Percentiles rank a stretch among this genome's conserved stretches.
phyloP scores from a whole-genome alignment of 1,140 invertebrate genomes.

The Drosophila paulistorum region DNA sequence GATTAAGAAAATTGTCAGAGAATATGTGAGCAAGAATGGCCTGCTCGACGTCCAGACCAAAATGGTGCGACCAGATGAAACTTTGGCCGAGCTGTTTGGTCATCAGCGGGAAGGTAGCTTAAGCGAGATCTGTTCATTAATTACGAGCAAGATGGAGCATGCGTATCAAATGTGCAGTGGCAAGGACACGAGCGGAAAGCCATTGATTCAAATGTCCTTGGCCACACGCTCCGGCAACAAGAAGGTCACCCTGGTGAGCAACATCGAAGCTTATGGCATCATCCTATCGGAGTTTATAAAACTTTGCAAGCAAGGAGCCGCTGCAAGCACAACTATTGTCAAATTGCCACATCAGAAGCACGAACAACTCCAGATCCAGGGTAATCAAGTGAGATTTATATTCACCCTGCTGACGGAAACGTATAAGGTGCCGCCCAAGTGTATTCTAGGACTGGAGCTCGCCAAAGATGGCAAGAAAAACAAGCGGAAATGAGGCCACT shows the following conservation, averaged over 20 bases:
- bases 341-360: conserved; percentile 89
- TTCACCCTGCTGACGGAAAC: conserved; percentile 89
- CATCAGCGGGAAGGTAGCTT: conserved; percentile 84
- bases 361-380: conserved; percentile 93
- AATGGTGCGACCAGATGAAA: conserved; percentile 80
- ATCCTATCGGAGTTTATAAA: conserved; percentile 91
- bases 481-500: conserved; percentile 53
- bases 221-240: conserved; percentile 93
- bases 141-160: conserved; percentile 89
- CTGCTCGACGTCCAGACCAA: conserved; percentile 85
- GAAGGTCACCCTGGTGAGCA: conserved; percentile 95
- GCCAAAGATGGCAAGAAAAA: conserved; percentile 86
- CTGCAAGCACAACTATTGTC: conserved; percentile 93
- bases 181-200: conserved; percentile 88
- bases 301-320: conserved; percentile 92
- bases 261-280: conserved; percentile 93
- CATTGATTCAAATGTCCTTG: conserved; percentile 91
- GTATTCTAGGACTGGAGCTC: conserved; percentile 87
- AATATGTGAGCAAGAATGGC: conserved; percentile 90
- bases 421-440: conserved; percentile 87
- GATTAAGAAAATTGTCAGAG: conserved; percentile 88
- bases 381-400: conserved; percentile 93
- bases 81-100: conserved; percentile 79
- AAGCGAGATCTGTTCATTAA: conserved; percentile 89
- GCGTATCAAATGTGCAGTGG: conserved; percentile 87